phyloP scores from a whole-genome alignment of 2,888 invertebrate species.

The Sclerodermus sp. region DNA sequence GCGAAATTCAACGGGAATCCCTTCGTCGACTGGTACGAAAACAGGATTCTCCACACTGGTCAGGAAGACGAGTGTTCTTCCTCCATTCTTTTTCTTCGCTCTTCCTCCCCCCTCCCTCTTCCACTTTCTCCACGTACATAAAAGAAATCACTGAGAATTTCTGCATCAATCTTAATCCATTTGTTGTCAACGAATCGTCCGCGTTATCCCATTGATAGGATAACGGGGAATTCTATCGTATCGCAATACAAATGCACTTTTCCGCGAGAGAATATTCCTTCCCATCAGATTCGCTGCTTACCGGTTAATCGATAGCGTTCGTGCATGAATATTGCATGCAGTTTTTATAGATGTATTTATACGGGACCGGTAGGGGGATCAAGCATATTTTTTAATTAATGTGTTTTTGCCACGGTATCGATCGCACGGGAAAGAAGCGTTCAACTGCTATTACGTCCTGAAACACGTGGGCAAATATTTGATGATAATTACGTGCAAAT shows the following conservation, averaged over 20 bases:
- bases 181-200: background rate
- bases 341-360: too few relatives aligned
- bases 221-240: too few relatives aligned
- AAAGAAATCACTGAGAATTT: background rate
- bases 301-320: too few relatives aligned
- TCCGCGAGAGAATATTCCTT: too few relatives aligned
- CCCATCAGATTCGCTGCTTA: too few relatives aligned
- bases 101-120: background rate
- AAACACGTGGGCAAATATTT: constrained; percentile 25
- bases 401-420: too few relatives aligned
- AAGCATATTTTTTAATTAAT: too few relatives aligned
- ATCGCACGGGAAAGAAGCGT: too few relatives aligned
- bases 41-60: background rate
- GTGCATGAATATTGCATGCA: too few relatives aligned
- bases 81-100: background rate
- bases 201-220: too few relatives aligned
- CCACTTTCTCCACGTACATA: background rate
- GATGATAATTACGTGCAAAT: constrained; percentile 22
- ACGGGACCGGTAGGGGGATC: too few relatives aligned
- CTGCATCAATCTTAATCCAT: background rate
- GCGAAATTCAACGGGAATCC: constrained; percentile 12
- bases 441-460: background rate
- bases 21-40: background rate
- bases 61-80: background rate
- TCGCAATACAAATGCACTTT: too few relatives aligned